These are phyloP conservation scores for Salarias fasciatus DNA, from an alignment of 2,797 vertebrate species.

Conservation along the genomic window DNA sequence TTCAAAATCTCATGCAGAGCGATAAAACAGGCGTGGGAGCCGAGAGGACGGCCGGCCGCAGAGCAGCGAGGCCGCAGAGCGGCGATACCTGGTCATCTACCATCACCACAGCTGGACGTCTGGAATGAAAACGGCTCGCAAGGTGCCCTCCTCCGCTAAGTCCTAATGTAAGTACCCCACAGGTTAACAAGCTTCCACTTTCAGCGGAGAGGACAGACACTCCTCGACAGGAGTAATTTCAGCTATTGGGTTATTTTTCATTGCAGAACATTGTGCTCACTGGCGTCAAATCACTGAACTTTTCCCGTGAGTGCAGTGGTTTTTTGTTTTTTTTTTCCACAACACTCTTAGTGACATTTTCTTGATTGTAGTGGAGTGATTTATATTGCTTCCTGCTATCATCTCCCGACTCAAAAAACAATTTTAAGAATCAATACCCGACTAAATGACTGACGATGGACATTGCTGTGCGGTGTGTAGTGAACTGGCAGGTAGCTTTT, in stretches of 20 bases:
- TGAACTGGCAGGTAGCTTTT: slow-evolving; percentile 33
- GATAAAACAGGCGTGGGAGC: too few relatives aligned
- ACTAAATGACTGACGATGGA: slow-evolving; percentile 49
- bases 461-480: slow-evolving; percentile 18
- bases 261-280: background rate
- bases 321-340: background rate
- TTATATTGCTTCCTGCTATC: slow-evolving; percentile 34
- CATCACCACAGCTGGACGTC: background rate
- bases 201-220: background rate
- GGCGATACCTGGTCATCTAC: background rate
- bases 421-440: slow-evolving; percentile 56
- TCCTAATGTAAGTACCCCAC: background rate
- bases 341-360: slow-evolving; percentile 27
- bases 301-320: background rate
- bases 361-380: slow-evolving; percentile 19
- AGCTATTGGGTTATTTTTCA: background rate
- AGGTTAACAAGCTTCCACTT: slow-evolving; percentile 1
- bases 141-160: too few relatives aligned
- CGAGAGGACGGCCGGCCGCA: too few relatives aligned
- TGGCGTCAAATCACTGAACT: background rate
- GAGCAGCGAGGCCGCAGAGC: background rate
- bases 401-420: slow-evolving; percentile 30
- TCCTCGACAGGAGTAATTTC: background rate
- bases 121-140: background rate
- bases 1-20: background rate